phyloP scores from a whole-genome alignment of 2,888 invertebrate species.

The Acleris cristana region DNA sequence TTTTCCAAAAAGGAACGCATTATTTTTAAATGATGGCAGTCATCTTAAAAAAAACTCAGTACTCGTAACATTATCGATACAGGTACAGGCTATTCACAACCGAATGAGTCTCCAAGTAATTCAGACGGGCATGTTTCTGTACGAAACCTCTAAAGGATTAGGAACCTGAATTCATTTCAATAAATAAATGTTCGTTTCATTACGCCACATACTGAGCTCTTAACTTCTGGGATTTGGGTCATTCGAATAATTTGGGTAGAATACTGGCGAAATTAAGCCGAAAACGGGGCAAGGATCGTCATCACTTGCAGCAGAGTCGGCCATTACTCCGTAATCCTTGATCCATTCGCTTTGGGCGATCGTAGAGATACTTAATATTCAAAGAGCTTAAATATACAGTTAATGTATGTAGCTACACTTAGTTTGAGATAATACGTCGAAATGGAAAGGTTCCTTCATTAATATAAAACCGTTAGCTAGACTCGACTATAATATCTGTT shows the following conservation, averaged over 20 bases:
- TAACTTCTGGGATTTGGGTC: constrained; percentile 26
- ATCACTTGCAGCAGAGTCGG: constrained; percentile 28
- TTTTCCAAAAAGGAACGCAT: too few species aligned
- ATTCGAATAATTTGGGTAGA: constrained; percentile 19
- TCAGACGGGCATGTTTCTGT: constrained; percentile 10
- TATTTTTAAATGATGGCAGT: too few species aligned
- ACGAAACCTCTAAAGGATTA: constrained; percentile 10
- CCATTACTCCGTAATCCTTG: constrained; percentile 19
- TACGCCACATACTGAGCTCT: constrained; percentile 19
- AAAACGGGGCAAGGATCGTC: constrained; percentile 26
- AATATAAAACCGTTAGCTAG: too few species aligned
- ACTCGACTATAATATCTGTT: too few species aligned
- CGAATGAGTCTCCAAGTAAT: too few species aligned
- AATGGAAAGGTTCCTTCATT: too few species aligned
- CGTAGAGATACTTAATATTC: not conserved
- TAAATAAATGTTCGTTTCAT: constrained; percentile 18
- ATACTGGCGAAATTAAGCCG: constrained; percentile 28
- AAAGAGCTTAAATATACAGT: not conserved
- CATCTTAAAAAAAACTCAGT: too few species aligned
- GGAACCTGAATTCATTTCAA: constrained; percentile 5
- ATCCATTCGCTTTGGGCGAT: constrained; percentile 1
- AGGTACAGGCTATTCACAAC: too few species aligned
- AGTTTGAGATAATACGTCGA: too few species aligned
- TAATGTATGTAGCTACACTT: not conserved
- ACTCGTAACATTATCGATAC: too few species aligned